phyloP scores from a whole-genome alignment of 37 sponge, comb jelly and placozoan genomes.

The Oscarella lobularis region DNA sequence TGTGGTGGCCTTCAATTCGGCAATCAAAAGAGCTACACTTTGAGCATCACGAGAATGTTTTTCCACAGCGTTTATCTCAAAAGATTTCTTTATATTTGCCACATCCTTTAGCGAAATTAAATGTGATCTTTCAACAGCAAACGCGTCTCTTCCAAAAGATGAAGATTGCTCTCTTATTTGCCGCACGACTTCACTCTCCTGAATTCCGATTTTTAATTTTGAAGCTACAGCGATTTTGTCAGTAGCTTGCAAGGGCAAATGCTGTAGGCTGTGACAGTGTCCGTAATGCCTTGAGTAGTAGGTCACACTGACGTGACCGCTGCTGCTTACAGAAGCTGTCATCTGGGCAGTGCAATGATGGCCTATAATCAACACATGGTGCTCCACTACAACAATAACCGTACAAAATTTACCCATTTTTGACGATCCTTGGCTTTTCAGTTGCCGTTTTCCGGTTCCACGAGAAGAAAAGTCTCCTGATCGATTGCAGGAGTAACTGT shows the following conservation, averaged over 20 bases:
- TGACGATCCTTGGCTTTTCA: neutral
- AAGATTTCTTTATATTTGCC: neutral
- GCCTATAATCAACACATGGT: too few relatives aligned
- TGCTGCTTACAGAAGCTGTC: neutral
- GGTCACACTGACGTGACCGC: neutral
- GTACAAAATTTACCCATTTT: too few relatives aligned
- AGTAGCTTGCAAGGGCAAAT: too few relatives aligned
- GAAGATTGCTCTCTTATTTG: too few relatives aligned
- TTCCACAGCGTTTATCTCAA: neutral
- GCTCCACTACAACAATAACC: too few relatives aligned
- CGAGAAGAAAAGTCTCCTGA: neutral
- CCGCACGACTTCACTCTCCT: too few relatives aligned
- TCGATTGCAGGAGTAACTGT: slow-evolving; percentile 1
- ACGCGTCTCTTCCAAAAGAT: too few relatives aligned
- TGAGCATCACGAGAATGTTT: neutral
- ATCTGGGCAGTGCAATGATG: slow-evolving; percentile 2
- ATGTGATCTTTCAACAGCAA: neutral
- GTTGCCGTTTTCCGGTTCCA: neutral
- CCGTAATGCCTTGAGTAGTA: neutral
- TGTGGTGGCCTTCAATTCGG: too few relatives aligned
- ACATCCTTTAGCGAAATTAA: neutral
- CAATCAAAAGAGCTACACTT: neutral
- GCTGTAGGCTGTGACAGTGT: too few relatives aligned
- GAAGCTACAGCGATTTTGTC: too few relatives aligned
- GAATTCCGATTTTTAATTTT: too few relatives aligned